Evolutionary conservation across 2,113 vertebrate species (phyloP).

Genomic region (Physeter macrocephalus): DNA sequence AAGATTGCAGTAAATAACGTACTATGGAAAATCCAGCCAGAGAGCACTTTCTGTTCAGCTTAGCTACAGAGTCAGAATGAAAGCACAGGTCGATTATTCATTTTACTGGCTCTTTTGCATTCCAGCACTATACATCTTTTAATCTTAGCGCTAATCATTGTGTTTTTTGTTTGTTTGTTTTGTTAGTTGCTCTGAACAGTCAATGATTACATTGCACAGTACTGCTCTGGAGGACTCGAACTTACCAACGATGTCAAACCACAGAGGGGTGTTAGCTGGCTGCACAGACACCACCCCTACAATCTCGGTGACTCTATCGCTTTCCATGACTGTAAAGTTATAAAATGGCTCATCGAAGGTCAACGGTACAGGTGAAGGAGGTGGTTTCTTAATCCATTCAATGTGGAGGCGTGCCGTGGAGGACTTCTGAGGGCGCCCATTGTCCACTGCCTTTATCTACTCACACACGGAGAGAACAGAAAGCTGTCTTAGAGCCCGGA

Average conservation of each 20-base stretch:
- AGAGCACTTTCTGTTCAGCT: slow-evolving; percentile 83
- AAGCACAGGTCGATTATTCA: slow-evolving; percentile 75
- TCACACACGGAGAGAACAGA: slow-evolving; percentile 55
- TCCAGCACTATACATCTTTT: slow-evolving; percentile 62
- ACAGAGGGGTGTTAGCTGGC: slow-evolving; percentile 87
- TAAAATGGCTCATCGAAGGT: slow-evolving; percentile 93
- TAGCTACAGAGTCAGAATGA: slow-evolving; percentile 81
- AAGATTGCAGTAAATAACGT: slow-evolving; percentile 84
- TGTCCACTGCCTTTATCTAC: slow-evolving; percentile 97
- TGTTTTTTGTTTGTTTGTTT: neutral
- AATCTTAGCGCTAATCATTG: slow-evolving; percentile 7
- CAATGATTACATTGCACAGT: neutral
- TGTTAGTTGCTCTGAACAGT: slow-evolving; percentile 46
- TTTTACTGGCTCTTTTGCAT: slow-evolving; percentile 74
- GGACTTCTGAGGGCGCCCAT: slow-evolving; percentile 95
- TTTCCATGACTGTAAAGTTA: slow-evolving; percentile 98
- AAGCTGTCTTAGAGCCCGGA: neutral
- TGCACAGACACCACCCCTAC: slow-evolving; percentile 95
- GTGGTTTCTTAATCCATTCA: slow-evolving; percentile 93
- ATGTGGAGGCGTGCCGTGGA: slow-evolving; percentile 94
- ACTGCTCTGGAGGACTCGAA: neutral
- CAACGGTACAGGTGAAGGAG: slow-evolving; percentile 77
- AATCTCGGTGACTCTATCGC: slow-evolving; percentile 92
- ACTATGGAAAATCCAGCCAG: slow-evolving; percentile 83
- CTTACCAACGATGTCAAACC: slow-evolving; percentile 98